phyloP scores from a whole-genome alignment of 1,140 invertebrate species.

The Meteorus sp. region DNA sequence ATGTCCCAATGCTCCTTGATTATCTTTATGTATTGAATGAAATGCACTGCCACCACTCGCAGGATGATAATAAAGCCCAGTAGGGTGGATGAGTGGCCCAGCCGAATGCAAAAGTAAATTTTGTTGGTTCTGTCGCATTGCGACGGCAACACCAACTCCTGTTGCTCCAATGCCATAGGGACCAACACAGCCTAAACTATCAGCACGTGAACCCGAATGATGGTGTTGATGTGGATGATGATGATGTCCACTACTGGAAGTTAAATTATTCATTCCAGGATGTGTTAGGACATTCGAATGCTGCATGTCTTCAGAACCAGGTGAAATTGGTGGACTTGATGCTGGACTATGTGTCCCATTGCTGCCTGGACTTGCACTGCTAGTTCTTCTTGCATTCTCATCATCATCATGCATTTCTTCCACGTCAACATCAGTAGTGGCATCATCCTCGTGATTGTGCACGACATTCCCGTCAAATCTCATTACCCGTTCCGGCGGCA shows the following conservation, averaged over 20 bases:
- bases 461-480: constrained; percentile 9
- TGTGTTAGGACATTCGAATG: constrained; percentile 8
- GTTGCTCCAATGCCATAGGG: constrained; percentile 36
- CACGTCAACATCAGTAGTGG: constrained; percentile 27
- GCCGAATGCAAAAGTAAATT: constrained; percentile 49
- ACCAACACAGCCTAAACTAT: constrained; percentile 21
- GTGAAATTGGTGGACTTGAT: constrained; percentile 54
- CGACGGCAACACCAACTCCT: constrained; percentile 34
- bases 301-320: constrained; percentile 51
- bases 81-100: constrained; percentile 48
- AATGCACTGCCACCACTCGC: constrained; percentile 43
- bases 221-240: too few relatives aligned
- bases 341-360: constrained; percentile 47
- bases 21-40: constrained; percentile 57
- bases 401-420: constrained; percentile 31
- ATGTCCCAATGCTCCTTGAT: constrained; percentile 45
- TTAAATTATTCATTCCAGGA: constrained; percentile 29
- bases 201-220: constrained; percentile 28
- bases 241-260: too few relatives aligned
- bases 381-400: constrained; percentile 19
- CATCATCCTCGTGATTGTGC: constrained; percentile 23
- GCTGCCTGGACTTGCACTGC: constrained; percentile 52
- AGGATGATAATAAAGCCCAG: constrained; percentile 52
- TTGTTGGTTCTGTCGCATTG: constrained; percentile 46
- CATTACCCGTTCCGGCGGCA: constrained; percentile 2